These are phyloP conservation scores for Pecten maximus DNA, from an alignment of 2,888 invertebrate genomes.

Conservation along the genomic window DNA sequence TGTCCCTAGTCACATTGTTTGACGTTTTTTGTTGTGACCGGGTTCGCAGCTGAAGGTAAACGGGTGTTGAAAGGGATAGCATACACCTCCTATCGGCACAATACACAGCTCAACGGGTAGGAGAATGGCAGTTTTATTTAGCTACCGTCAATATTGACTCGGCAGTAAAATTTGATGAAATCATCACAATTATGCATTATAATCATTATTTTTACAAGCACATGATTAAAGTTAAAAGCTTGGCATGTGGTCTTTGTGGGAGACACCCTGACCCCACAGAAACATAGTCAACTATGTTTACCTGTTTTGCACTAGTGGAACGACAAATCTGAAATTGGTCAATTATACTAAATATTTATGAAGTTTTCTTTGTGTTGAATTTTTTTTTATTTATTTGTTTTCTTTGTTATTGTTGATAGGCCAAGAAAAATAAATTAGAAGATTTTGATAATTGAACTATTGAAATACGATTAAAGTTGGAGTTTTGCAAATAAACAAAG, in stretches of 20 bases:
- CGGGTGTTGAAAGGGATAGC: slow-evolving; percentile 26
- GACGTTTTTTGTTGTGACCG: not conserved
- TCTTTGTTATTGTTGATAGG: not conserved
- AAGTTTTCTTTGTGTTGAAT: not conserved
- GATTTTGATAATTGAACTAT: not conserved
- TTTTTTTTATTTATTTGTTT: too few relatives aligned
- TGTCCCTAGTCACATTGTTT: not conserved
- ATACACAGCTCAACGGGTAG: not conserved
- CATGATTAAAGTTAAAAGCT: slow-evolving; percentile 18
- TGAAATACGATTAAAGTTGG: not conserved
- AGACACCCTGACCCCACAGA: slow-evolving; percentile 1
- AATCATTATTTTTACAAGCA: slow-evolving; percentile 18
- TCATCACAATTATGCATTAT: slow-evolving; percentile 27
- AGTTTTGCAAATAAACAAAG: not conserved
- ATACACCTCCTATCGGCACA: not conserved
- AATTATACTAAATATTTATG: not conserved
- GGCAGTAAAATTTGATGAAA: slow-evolving; percentile 17
- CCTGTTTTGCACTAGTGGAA: not conserved
- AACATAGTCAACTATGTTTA: not conserved
- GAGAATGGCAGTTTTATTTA: not conserved
- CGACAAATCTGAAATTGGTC: not conserved
- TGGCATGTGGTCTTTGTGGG: slow-evolving; percentile 15
- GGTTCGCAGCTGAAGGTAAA: not conserved
- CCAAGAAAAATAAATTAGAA: not conserved
- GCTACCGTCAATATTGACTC: not conserved